Base-by-base conservation (phyloP, 1,140 invertebrate genomes). In the Temnothorax curvispinosus region DNA sequence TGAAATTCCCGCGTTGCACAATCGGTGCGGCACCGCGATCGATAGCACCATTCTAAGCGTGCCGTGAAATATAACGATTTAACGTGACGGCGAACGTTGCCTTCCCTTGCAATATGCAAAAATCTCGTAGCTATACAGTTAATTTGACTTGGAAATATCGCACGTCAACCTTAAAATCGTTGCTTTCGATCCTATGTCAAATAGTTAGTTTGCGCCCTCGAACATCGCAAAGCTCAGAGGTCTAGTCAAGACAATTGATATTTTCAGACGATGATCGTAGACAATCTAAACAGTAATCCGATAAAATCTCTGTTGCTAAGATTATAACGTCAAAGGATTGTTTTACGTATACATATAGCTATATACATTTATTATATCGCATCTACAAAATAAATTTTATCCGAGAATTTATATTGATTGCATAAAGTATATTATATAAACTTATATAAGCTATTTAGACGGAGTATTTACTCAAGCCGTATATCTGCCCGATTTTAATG, bases 1-100 rank as follows among this genome's bases (percentile, higher is more conserved):
- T 84, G 69, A 84, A 84, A 84, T 84, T 75, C 41, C 54, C 41
- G 38, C 67, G 38, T 82, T 74, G 67, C n/a, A 82, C 78, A 82
- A 82, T 82, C 78, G 65, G 41, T 50, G 65, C 50, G 32, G 21
- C 27, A 18, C 52, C 15, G 27, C 52, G 80, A 74, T 82, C 80
- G 80, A 82, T 82, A 82, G 5, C 41, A 47, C 13, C n/a, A 0
- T 8, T 44, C 35, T 62, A 75, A 75, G 4, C 38, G 54, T 18
- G 58, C 41, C 41, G 15, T 82, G 67, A 75, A 72, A 82, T 72
- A 82, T 82, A 47, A 75, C 80, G 27, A 81, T 81, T 71, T 81
- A 11, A 84, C 80, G 32, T 84, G 41, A 84, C 41, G 47, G 77
- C 54, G 69, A 50, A 21, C 80, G 44, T 84, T 84, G 18, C 54